phyloP scores from a whole-genome alignment of 2,113 vertebrate genomes.

The Megaptera novaeangliae region DNA sequence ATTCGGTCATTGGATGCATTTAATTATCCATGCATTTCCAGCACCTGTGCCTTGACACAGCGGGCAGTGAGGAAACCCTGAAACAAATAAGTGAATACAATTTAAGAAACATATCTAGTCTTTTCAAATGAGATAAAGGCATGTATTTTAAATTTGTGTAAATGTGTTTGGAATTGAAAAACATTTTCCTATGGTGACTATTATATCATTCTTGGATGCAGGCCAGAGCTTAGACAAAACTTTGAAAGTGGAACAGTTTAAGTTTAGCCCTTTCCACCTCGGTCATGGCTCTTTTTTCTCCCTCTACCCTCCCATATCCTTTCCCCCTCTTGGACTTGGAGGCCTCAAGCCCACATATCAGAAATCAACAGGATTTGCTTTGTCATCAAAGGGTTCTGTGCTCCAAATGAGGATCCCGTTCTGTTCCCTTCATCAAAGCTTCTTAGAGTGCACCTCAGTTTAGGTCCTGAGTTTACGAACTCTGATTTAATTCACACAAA shows the following conservation, averaged over 20 bases:
- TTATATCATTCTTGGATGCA: background rate
- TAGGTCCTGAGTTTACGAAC: background rate
- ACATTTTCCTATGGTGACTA: background rate
- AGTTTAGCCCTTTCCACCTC: background rate
- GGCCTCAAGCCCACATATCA: background rate
- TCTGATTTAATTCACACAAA: background rate
- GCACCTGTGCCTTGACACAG: background rate
- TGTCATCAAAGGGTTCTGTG: background rate
- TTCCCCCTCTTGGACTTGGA: background rate
- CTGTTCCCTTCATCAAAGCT: background rate
- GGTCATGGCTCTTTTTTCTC: background rate
- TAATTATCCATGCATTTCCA: background rate
- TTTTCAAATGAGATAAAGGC: background rate
- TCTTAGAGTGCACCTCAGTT: background rate
- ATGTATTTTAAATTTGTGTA: background rate
- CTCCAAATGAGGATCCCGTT: background rate
- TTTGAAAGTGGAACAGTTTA: background rate
- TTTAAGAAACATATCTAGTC: background rate
- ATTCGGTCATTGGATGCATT: background rate
- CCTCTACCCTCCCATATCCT: too few species aligned
- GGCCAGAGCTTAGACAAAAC: background rate
- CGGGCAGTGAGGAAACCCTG: background rate
- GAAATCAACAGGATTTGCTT: background rate
- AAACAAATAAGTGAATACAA: background rate
- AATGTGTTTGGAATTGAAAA: background rate